A percentile compares a stretch with the other conserved stretches of the same genome.
These are phyloP conservation scores for Campylomormyrus numenius DNA, from an alignment of 2,113 vertebrate species.

Conservation along the genomic window DNA sequence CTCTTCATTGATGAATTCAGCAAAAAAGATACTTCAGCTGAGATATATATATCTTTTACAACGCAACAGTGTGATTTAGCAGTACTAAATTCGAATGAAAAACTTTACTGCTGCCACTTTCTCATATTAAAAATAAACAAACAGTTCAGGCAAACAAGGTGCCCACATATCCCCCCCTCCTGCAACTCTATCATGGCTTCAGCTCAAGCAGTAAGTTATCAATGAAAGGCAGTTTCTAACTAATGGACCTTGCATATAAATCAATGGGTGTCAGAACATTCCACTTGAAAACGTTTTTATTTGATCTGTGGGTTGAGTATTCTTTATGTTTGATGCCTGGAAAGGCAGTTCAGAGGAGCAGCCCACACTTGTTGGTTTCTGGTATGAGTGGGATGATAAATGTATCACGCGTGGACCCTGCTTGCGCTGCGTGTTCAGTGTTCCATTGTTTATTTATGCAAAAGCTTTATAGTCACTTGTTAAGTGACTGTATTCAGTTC, in stretches of 20 bases:
- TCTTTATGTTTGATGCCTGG: background rate
- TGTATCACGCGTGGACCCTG: background rate
- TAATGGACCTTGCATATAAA: background rate
- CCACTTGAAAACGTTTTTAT: slow-evolving; percentile 6
- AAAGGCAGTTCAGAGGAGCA: background rate
- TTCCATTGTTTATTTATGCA: background rate
- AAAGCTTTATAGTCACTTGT: background rate
- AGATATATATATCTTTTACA: slow-evolving; percentile 49
- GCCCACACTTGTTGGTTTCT: background rate
- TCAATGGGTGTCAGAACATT: slow-evolving; percentile 4
- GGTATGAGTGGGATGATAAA: slow-evolving; percentile 5
- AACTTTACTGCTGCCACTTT: slow-evolving; percentile 20
- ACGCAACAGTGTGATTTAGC: slow-evolving; percentile 16
- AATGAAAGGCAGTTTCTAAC: background rate
- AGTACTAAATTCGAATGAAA: background rate
- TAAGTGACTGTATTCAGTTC: background rate
- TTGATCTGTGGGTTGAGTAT: background rate
- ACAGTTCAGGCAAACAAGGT: background rate
- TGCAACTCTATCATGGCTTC: background rate
- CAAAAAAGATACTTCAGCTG: slow-evolving; percentile 30
- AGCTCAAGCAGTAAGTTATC: background rate
- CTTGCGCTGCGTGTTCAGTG: background rate
- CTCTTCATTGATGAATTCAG: slow-evolving; percentile 31
- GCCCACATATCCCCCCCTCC: background rate
- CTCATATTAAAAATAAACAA: slow-evolving; percentile 29